These are phyloP conservation scores for human DNA, from an alignment of 2,113 vertebrate species.

Conservation along the genomic window GRCh38 chr21:44440501-44441000, in stretches of 20 bases:
- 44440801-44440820: slow-evolving; percentile 94
- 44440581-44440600: rapidly evolving
- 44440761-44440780: not conserved
- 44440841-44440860: slow-evolving; percentile 88
- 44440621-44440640: rapidly evolving
- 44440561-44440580: not conserved
- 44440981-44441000: no score
- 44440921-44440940: rapidly evolving
- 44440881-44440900: slow-evolving; percentile 82
- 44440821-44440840: slow-evolving; percentile 96
- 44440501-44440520: rapidly evolving
- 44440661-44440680: rapidly evolving
- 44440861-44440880: slow-evolving; percentile 86
- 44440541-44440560: rapidly evolving
- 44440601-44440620: rapidly evolving
- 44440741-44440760: rapidly evolving
- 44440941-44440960: not conserved
- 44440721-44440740: rapidly evolving
- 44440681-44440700: not conserved
- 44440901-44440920: slow-evolving; percentile 62
- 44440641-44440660: rapidly evolving
- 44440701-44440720: not conserved
- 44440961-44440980: rapidly evolving
- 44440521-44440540: not conserved
- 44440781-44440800: slow-evolving; percentile 88